Percentiles rank a stretch among this genome's conserved stretches.
Conservation (phyloP, 2,888 invertebrate species). For the Geotrupes spiniger region DNA sequence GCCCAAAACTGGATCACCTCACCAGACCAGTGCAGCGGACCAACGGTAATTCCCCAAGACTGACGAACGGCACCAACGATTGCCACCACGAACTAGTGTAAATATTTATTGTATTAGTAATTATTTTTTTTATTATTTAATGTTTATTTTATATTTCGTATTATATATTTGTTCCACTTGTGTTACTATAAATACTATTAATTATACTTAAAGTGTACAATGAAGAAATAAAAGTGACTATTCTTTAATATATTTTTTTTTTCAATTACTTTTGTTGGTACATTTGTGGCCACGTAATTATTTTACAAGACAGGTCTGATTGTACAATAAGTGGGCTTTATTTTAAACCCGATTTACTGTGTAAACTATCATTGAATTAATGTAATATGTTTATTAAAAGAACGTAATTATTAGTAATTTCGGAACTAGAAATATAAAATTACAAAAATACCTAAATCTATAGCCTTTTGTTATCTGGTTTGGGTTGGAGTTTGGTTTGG, state of each 20-base stretch:
- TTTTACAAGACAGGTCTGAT: too few species aligned
- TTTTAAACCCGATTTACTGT: too few species aligned
- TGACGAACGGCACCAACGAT: constrained; percentile 39
- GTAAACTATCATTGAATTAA: too few species aligned
- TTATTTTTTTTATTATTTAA: constrained; percentile 21
- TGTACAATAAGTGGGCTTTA: too few species aligned
- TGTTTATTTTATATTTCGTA: constrained; percentile 20
- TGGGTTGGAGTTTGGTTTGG: too few species aligned
- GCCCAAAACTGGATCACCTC: constrained; percentile 18
- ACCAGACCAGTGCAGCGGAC: constrained; percentile 21
- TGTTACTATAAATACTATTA: constrained; percentile 16
- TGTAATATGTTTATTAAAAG: too few species aligned
- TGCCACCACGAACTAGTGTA: constrained; percentile 42
- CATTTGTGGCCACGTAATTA: too few species aligned
- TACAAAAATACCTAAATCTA: too few species aligned
- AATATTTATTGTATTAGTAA: constrained; percentile 30
- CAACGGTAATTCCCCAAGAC: constrained; percentile 35
- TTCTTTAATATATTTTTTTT: constrained; percentile 20
- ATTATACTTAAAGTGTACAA: constrained; percentile 19
- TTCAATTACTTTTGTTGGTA: too few species aligned
- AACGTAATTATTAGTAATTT: too few species aligned
- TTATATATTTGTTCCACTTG: constrained; percentile 20
- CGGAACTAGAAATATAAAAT: too few species aligned
- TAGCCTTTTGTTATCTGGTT: too few species aligned
- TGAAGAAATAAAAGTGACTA: not conserved